phyloP scores from a whole-genome alignment of 1,140 invertebrate genomes.

The Drosophila burlai region DNA sequence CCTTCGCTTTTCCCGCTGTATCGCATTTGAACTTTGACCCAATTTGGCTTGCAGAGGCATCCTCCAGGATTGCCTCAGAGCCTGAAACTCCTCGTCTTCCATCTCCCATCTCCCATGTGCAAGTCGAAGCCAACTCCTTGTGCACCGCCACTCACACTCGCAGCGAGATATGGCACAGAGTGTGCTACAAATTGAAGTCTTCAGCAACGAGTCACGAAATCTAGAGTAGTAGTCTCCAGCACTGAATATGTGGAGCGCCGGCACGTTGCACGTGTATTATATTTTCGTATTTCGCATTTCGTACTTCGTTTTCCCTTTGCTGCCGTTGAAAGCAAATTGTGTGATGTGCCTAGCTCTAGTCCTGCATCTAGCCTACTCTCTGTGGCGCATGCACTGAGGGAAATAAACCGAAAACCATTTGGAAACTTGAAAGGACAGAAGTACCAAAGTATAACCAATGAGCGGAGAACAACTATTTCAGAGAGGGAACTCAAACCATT shows the following conservation, averaged over 20 bases:
- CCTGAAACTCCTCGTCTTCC: slow-evolving; percentile 28
- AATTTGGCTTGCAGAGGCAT: slow-evolving; percentile 61
- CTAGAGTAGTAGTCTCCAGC: slow-evolving; percentile 77
- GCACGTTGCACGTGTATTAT: slow-evolving; percentile 56
- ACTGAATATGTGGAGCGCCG: slow-evolving; percentile 60
- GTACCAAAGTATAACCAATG: neutral
- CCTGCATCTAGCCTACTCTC: slow-evolving; percentile 26
- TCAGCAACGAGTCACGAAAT: slow-evolving; percentile 80
- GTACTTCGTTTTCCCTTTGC: slow-evolving; percentile 69
- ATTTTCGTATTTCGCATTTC: slow-evolving; percentile 58
- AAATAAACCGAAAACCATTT: neutral
- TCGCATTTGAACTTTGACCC: slow-evolving; percentile 83
- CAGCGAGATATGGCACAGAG: slow-evolving; percentile 43
- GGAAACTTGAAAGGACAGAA: neutral
- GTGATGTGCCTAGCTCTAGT: slow-evolving; percentile 44
- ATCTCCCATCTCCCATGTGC: neutral
- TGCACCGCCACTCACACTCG: slow-evolving; percentile 52
- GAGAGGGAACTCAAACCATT: neutral
- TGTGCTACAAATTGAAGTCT: slow-evolving; percentile 76
- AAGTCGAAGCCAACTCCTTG: slow-evolving; percentile 66
- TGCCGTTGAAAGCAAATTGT: slow-evolving; percentile 69
- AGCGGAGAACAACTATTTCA: neutral
- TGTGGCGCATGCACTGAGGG: slow-evolving; percentile 12
- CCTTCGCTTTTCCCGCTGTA: slow-evolving; percentile 59
- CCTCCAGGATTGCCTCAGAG: slow-evolving; percentile 68